Conservation (phyloP, 2,797 vertebrate species). For the Chloroceryle inda region DNA sequence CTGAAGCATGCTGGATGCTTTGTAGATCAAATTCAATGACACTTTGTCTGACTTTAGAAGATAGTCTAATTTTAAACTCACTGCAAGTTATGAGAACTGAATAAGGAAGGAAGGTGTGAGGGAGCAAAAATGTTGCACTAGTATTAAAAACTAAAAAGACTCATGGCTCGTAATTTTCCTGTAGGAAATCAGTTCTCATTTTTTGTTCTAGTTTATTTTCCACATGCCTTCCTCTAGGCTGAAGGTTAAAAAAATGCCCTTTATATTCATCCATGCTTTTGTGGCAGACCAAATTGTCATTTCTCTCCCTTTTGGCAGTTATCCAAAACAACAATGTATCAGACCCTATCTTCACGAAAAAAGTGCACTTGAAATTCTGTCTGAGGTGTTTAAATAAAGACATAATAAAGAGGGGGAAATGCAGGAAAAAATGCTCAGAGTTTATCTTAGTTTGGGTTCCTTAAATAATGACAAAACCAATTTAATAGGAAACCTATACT, state of each 20-base stretch:
- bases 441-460: background rate
- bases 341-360: background rate
- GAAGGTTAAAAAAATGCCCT: background rate
- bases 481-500: background rate
- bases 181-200: background rate
- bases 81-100: background rate
- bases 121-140: background rate
- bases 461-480: background rate
- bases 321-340: background rate
- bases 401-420: background rate
- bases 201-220: background rate
- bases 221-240: background rate
- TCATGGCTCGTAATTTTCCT: background rate
- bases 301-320: background rate
- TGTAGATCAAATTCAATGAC: slow-evolving; percentile 37
- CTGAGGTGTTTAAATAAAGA: background rate
- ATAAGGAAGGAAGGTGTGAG: background rate
- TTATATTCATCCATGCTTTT: background rate
- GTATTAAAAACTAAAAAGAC: background rate
- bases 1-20: slow-evolving; percentile 6
- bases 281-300: background rate
- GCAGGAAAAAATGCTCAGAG: fast-evolving
- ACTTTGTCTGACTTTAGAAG: background rate
- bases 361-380: background rate
- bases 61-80: slow-evolving; percentile 30